These are phyloP conservation scores for Notiomystis cincta DNA, from an alignment of 2,113 vertebrate genomes.

Conservation along the genomic window DNA sequence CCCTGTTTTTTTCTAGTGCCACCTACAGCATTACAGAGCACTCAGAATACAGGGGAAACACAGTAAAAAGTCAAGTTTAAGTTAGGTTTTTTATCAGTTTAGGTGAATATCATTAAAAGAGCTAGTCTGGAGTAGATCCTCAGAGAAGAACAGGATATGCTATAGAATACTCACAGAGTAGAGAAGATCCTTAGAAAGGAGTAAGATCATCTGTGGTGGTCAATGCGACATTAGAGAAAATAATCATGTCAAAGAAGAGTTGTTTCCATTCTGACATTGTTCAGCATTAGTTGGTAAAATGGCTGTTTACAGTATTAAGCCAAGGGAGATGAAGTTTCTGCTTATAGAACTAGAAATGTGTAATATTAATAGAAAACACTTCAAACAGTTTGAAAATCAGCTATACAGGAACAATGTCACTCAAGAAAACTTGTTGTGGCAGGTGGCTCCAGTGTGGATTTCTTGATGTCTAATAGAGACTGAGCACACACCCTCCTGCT, in stretches of 20 bases:
- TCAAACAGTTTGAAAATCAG: background rate
- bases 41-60: background rate
- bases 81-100: background rate
- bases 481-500: background rate
- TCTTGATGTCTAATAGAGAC: background rate
- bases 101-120: background rate
- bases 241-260: background rate
- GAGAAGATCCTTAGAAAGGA: background rate
- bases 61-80: background rate
- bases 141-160: fast-evolving
- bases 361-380: background rate
- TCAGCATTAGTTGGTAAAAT: background rate
- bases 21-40: background rate
- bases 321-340: background rate
- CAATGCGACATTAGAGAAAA: background rate
- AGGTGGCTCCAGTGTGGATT: background rate
- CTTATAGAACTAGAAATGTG: background rate
- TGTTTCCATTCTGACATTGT: background rate
- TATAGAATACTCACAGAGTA: background rate
- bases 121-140: background rate
- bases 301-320: background rate
- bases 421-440: background rate
- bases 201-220: background rate
- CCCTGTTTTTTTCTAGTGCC: background rate
- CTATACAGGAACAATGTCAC: background rate